Base-by-base conservation (phyloP, 2,888 invertebrate species). In the Lasioglossum villosulum region DNA sequence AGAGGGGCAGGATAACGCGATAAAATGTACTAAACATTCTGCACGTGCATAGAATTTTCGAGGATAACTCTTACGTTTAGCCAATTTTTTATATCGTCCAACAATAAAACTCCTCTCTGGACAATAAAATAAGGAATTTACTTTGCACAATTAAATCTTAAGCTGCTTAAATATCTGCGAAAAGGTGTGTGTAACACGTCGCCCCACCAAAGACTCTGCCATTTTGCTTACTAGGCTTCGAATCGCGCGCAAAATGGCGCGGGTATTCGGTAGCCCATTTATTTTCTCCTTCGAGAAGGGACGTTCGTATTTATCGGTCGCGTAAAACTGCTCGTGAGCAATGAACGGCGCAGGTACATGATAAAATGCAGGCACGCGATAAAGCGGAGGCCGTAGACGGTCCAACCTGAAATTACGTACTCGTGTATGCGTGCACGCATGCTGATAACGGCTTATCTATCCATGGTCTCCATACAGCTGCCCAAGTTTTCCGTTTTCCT, bases 401-500 rank as follows among this genome's bases (percentile, higher is more conserved):
- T 68, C 34, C 63, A 37, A 63, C 73, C 30, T 42, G 39, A 68
- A 76, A 75, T 37, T 70, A 68, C 42, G 70, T 45, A 27, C 48
- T 30, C 27, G 74, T 27, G 70, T 77, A 72, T 37, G 73, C 68
- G 45, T 76, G 66, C 56, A 63, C 63, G 56, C 56, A 5, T 6
- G 59, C n/a, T 59, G 87, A 87, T 87, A 87, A 87, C 72, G 52
- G 45, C 77, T 87, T 87, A 87, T 87, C 87, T 81, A 37, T 42
- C 42, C 52, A 56, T 52, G 72, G n/a, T 78, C 76, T 72, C 75
- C 37, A 86, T 86, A 52, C 74, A 45, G 70, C 34, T 5, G 39
- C 39, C 56, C 48, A 68, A n/a, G 30, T 82, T 71, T 82, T 39
- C 34, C 76, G 30, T 78, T 72, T 81, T 77, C 80, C 68, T 37